phyloP scores from a whole-genome alignment of 2,888 invertebrate species.

The Stenichneumon culpator region DNA sequence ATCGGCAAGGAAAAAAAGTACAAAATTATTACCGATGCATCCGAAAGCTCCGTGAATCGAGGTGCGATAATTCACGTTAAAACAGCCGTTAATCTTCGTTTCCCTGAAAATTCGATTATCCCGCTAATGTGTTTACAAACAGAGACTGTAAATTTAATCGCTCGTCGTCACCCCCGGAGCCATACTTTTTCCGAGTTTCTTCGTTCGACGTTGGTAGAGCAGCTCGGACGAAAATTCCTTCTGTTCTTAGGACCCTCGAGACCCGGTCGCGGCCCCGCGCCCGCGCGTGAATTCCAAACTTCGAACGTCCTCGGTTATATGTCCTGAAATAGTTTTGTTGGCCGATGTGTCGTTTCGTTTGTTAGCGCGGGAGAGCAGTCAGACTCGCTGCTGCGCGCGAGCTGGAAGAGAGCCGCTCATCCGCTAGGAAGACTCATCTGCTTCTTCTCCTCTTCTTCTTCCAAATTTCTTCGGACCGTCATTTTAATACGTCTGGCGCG shows the following conservation, averaged over 20 bases:
- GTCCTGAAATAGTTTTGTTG: conserved; percentile 81
- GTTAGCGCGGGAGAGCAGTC: conserved; percentile 65
- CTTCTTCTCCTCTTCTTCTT: conserved; percentile 41
- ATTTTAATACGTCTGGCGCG: conserved; percentile 84
- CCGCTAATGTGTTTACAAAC: conserved; percentile 70
- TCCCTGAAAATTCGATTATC: conserved; percentile 16
- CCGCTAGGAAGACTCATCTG: conserved; percentile 17
- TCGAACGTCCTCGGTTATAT: conserved; percentile 67
- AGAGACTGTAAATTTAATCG: conserved; percentile 33
- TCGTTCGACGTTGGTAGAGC: conserved; percentile 34
- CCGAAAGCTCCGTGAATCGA: conserved; percentile 6
- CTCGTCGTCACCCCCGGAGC: neutral
- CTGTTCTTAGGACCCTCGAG: conserved; percentile 62
- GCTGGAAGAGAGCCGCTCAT: neutral
- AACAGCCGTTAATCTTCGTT: conserved; percentile 61
- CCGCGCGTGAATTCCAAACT: conserved; percentile 73
- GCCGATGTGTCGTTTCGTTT: conserved; percentile 48
- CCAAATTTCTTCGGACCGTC: conserved; percentile 73
- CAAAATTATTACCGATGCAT: conserved; percentile 12
- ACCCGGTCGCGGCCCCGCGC: conserved; percentile 7
- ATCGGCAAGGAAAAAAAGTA: neutral
- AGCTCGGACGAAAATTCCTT: conserved; percentile 14
- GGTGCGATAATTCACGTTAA: conserved; percentile 64
- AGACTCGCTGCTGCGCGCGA: conserved; percentile 17
- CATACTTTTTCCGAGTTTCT: conserved; percentile 17